Evolutionary conservation across 2,113 vertebrate species (phyloP).

Genomic region (Nipponia nippon): DNA sequence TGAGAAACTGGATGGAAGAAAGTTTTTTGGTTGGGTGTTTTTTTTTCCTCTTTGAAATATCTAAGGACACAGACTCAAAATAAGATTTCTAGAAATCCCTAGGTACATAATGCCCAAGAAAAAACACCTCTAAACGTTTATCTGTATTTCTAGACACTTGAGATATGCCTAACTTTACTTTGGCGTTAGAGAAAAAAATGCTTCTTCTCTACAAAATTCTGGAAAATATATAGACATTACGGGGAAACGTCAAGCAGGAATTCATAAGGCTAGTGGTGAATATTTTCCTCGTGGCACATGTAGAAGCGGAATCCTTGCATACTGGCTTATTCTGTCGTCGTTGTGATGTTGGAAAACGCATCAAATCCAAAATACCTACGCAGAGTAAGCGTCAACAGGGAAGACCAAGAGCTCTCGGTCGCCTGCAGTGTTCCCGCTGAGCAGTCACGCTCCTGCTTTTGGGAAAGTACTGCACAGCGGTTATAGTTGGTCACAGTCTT

Average conservation of each 20-base stretch:
- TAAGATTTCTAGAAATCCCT: not conserved
- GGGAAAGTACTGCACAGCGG: not conserved
- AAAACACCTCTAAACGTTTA: not conserved
- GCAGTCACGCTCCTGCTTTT: not conserved
- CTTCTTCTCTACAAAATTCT: not conserved
- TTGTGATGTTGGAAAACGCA: not conserved
- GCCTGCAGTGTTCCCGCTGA: not conserved
- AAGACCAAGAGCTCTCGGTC: not conserved
- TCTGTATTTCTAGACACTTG: not conserved
- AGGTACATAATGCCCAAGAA: not conserved
- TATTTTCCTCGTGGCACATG: not conserved
- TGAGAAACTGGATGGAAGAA: not conserved
- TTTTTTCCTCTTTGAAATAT: not conserved
- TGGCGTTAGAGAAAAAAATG: not conserved
- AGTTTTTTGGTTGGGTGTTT: not conserved
- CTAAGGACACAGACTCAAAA: not conserved
- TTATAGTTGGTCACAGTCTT: not conserved
- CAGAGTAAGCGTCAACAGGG: not conserved
- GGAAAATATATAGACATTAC: not conserved
- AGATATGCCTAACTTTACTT: not conserved
- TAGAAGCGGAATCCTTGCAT: not conserved
- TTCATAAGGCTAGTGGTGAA: not conserved
- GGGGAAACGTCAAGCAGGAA: not conserved
- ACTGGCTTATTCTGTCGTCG: not conserved
- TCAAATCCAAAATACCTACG: fast-evolving